Evolutionary conservation across 1,140 invertebrate species (phyloP).

Genomic region (Tachypleus tridentatus): DNA sequence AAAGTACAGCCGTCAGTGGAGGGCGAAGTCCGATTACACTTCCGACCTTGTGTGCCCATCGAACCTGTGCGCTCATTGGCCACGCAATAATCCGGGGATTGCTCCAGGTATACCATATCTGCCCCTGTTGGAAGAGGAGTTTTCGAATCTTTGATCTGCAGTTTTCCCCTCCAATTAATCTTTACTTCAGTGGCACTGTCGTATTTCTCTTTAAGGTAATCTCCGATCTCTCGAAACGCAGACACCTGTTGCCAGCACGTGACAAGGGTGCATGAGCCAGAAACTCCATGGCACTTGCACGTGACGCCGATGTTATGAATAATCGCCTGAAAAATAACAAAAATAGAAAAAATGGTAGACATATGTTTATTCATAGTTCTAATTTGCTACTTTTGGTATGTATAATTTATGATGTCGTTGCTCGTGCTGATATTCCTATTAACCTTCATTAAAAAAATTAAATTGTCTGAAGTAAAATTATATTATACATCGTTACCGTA

Average conservation of each 20-base stretch:
- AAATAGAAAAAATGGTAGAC: too few species aligned
- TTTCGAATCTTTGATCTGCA: constrained; percentile 44
- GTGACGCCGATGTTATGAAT: constrained; percentile 72
- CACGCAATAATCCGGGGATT: constrained; percentile 73
- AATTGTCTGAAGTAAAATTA: too few species aligned
- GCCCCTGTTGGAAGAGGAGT: constrained; percentile 71
- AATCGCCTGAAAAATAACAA: constrained; percentile 47
- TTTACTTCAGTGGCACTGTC: constrained; percentile 83
- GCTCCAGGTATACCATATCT: constrained; percentile 78
- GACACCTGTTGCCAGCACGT: constrained; percentile 86
- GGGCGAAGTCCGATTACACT: constrained; percentile 65
- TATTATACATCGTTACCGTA: too few species aligned
- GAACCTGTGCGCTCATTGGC: constrained; percentile 52
- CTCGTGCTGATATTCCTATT: too few species aligned
- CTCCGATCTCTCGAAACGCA: constrained; percentile 54
- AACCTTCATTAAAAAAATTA: too few species aligned
- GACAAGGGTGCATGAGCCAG: constrained; percentile 81
- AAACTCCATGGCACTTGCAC: constrained; percentile 95
- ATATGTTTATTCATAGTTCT: too few species aligned
- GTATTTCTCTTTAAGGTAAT: constrained; percentile 78
- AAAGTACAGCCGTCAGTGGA: constrained; percentile 61
- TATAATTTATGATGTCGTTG: too few species aligned
- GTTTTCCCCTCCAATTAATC: constrained; percentile 50
- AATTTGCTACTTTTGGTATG: too few species aligned
- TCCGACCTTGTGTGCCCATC: constrained; percentile 60